Conservation (phyloP, 2,888 invertebrate species). For the Lasioglossum lativentre region DNA sequence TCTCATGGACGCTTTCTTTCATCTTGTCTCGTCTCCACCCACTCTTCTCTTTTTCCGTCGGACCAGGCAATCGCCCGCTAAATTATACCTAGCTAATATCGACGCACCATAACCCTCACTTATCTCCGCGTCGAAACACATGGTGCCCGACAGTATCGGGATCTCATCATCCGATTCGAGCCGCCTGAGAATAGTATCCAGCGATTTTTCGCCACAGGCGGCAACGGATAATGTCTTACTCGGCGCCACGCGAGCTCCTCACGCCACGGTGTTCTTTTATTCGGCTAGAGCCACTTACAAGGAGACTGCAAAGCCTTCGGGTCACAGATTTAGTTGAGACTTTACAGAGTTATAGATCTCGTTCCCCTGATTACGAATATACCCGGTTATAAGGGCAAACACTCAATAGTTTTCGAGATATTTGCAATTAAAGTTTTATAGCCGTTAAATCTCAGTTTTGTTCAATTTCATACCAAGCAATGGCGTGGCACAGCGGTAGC, state of each 20-base stretch:
- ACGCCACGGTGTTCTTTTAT: constrained; percentile 63
- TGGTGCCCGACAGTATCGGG: constrained; percentile 48
- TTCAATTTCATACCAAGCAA: too few species aligned
- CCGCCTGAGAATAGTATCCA: constrained; percentile 22
- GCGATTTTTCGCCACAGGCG: constrained; percentile 36
- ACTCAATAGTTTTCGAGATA: too few species aligned
- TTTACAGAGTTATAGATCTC: too few species aligned
- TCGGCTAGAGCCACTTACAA: constrained; percentile 73
- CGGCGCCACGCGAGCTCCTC: constrained; percentile 54
- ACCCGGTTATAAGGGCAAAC: too few species aligned
- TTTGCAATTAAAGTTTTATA: too few species aligned
- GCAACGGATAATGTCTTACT: constrained; percentile 66
- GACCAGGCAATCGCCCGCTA: constrained; percentile 58
- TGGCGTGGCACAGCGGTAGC: too few species aligned
- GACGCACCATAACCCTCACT: constrained; percentile 67
- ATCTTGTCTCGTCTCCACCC: not conserved
- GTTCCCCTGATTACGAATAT: too few species aligned
- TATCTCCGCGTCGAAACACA: constrained; percentile 62
- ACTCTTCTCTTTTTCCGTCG: not conserved
- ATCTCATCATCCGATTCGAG: constrained; percentile 65
- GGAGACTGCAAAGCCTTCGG: too few species aligned
- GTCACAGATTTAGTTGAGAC: too few species aligned
- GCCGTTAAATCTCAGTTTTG: too few species aligned
- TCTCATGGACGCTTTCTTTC: not conserved
- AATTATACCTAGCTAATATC: constrained; percentile 78